A percentile compares a stretch with the other conserved stretches of the same genome.
These are phyloP conservation scores for Limenitis arthemis DNA, from an alignment of 2,888 invertebrate species.

Conservation along the genomic window DNA sequence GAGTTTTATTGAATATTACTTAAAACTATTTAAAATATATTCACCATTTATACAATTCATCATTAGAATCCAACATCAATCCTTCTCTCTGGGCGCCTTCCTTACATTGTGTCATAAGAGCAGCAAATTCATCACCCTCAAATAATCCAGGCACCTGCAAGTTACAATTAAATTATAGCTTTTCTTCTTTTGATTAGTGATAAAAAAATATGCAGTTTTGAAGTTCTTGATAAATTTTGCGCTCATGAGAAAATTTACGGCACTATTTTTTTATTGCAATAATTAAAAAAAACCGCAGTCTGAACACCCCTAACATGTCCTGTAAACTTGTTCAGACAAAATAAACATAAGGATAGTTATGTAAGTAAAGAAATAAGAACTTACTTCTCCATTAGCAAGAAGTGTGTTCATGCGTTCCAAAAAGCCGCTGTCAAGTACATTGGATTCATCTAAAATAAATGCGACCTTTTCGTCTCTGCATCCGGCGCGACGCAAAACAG, in stretches of 20 bases:
- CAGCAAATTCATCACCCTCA: slow-evolving; percentile 98
- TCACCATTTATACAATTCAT: slow-evolving; percentile 98
- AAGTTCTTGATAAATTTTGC: too few species aligned
- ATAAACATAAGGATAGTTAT: too few species aligned
- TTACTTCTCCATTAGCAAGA: slow-evolving; percentile 95
- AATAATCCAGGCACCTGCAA: slow-evolving; percentile 87
- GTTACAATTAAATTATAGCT: background rate
- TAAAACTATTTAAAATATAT: slow-evolving; percentile 4
- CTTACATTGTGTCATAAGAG: slow-evolving; percentile 99
- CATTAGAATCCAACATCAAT: slow-evolving; percentile 97
- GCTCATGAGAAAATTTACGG: too few species aligned
- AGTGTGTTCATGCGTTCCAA: slow-evolving; percentile 99
- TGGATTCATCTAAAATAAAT: slow-evolving; percentile 99
- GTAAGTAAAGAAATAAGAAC: background rate
- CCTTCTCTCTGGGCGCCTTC: slow-evolving; percentile 99
- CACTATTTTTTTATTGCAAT: too few species aligned
- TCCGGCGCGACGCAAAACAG: slow-evolving; percentile 87
- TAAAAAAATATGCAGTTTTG: too few species aligned
- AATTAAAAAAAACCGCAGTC: background rate
- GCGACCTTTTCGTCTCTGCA: slow-evolving; percentile 98
- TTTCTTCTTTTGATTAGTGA: too few species aligned
- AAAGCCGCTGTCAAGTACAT: slow-evolving; percentile 98
- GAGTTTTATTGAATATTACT: background rate
- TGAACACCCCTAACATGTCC: background rate
- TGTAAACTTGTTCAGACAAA: background rate